Conservation (phyloP, 2,888 invertebrate species). For the Microctonus aethiopoides region DNA sequence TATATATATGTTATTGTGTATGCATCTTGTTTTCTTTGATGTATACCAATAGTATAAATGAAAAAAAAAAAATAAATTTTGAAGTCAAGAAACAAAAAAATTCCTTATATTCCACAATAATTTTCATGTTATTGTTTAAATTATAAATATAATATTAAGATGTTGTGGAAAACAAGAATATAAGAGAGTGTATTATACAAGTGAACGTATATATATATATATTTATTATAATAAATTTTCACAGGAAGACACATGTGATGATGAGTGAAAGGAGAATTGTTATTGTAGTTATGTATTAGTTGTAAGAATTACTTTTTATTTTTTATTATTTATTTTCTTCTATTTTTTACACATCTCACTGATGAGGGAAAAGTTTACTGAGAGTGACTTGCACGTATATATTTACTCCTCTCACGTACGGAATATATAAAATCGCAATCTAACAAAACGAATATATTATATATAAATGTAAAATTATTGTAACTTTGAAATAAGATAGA, state of each 20-base stretch:
- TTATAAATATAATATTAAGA: too few relatives aligned
- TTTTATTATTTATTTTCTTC: neutral
- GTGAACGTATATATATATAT: neutral
- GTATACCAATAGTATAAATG: too few relatives aligned
- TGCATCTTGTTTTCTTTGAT: neutral
- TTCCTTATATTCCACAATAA: neutral
- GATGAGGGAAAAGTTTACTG: neutral
- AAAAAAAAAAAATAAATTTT: too few relatives aligned
- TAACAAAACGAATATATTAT: neutral
- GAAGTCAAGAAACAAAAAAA: neutral
- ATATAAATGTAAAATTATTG: neutral
- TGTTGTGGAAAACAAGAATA: neutral
- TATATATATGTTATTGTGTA: neutral
- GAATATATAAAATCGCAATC: too few relatives aligned
- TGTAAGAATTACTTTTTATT: neutral
- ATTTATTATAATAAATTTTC: too few relatives aligned
- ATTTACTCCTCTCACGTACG: neutral
- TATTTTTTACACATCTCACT: too few relatives aligned
- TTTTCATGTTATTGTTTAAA: neutral
- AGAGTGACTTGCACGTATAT: neutral
- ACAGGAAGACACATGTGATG: conserved; percentile 1
- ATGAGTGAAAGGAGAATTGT: neutral
- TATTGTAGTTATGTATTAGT: neutral
- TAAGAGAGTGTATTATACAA: too few relatives aligned
- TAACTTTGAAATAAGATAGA: conserved; percentile 22